Conservation (phyloP, 2,797 vertebrate species). For the Salarias fasciatus region DNA sequence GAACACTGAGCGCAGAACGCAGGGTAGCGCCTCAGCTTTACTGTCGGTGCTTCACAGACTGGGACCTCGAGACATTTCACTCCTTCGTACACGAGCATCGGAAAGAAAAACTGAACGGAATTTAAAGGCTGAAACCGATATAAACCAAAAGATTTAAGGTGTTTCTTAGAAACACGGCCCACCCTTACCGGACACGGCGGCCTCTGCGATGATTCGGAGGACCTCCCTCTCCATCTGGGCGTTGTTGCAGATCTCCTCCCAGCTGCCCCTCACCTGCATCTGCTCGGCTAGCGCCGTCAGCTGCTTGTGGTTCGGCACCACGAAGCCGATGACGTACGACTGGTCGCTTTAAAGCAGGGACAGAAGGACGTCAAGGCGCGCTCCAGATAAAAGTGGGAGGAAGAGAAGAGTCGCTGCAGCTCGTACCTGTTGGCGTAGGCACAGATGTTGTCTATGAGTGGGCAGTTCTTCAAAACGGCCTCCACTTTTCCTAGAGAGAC, state of each 20-base stretch:
- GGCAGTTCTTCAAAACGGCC: slow-evolving; percentile 93
- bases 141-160: no score
- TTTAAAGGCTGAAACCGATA: no score
- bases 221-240: slow-evolving; percentile 91
- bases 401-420: neutral
- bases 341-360: slow-evolving; percentile 85
- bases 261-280: slow-evolving; percentile 85
- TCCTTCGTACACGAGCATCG: no score
- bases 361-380: neutral
- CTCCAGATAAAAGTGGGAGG: neutral
- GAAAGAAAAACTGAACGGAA: no score
- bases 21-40: no score
- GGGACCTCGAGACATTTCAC: no score
- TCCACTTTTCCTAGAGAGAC: slow-evolving; percentile 99
- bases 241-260: slow-evolving; percentile 94
- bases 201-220: slow-evolving; percentile 89
- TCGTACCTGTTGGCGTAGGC: slow-evolving; percentile 95
- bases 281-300: slow-evolving; percentile 87
- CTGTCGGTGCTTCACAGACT: no score
- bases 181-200: slow-evolving; percentile 88
- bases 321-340: slow-evolving; percentile 96
- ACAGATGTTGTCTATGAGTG: slow-evolving; percentile 97
- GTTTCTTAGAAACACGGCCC: no score
- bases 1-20: slow-evolving; percentile 17
- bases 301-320: slow-evolving; percentile 97